phyloP scores from a whole-genome alignment of 2,888 invertebrate genomes.

The Empis stercorea region DNA sequence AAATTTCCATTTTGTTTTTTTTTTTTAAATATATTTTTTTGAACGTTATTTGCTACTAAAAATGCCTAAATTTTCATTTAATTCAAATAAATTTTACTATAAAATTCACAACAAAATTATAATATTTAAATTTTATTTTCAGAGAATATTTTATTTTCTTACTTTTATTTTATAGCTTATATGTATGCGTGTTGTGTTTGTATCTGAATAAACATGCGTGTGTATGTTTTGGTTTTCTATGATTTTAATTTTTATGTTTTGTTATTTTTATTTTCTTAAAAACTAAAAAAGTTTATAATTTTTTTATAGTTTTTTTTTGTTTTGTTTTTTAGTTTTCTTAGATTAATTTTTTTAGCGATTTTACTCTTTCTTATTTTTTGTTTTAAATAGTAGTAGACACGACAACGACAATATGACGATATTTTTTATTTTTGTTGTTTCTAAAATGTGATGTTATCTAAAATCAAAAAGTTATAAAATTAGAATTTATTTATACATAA shows the following conservation, averaged over 20 bases:
- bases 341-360: neutral
- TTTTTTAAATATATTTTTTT: too few species aligned
- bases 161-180: neutral
- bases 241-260: neutral
- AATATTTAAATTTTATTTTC: too few species aligned
- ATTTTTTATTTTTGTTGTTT: slow-evolving; percentile 1
- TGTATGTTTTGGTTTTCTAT: neutral
- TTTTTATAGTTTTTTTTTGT: too few species aligned
- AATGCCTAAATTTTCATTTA: too few species aligned
- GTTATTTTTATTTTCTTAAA: neutral
- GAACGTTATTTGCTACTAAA: too few species aligned
- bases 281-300: neutral
- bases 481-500: too few species aligned
- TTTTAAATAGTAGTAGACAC: slow-evolving; percentile 12
- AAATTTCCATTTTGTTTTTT: too few species aligned
- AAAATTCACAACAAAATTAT: too few species aligned
- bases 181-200: too few species aligned
- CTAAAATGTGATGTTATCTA: neutral
- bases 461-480: neutral
- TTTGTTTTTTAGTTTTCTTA: neutral
- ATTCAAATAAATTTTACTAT: too few species aligned
- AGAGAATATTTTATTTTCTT: neutral
- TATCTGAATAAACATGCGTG: neutral
- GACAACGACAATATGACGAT: slow-evolving; percentile 15
- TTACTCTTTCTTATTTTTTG: neutral